phyloP scores from a whole-genome alignment of 2,797 vertebrate species.

The Percopsis omiscomaycus region DNA sequence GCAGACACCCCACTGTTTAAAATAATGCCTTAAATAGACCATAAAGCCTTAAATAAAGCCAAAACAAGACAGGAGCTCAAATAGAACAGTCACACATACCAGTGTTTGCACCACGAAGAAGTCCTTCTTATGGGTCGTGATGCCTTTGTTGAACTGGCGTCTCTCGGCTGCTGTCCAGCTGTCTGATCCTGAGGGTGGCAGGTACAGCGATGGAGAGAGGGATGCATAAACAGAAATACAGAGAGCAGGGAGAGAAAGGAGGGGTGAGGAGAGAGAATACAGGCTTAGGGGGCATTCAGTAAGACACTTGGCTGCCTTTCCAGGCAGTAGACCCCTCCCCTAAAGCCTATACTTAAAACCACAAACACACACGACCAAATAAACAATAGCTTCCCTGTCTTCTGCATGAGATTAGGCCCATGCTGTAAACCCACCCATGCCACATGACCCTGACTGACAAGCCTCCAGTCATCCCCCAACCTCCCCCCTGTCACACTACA shows the following conservation, averaged over 20 bases:
- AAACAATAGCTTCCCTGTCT: slow-evolving; percentile 76
- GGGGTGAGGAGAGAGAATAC: not conserved
- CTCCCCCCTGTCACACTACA: slow-evolving; percentile 15
- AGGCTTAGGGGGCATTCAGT: not conserved
- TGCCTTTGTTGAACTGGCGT: slow-evolving; percentile 94
- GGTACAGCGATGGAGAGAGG: not conserved
- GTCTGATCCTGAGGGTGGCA: slow-evolving; percentile 85
- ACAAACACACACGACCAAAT: slow-evolving; percentile 47
- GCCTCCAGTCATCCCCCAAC: slow-evolving; percentile 51
- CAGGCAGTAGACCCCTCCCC: slow-evolving; percentile 26
- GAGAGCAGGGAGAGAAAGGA: slow-evolving; percentile 20
- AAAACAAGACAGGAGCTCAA: no score
- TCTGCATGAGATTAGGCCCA: slow-evolving; percentile 72
- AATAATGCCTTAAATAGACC: no score
- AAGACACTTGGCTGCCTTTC: slow-evolving; percentile 3
- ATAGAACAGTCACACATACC: slow-evolving; percentile 61
- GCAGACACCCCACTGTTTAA: no score
- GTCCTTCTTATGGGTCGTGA: slow-evolving; percentile 93
- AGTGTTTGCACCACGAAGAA: slow-evolving; percentile 98
- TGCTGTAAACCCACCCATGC: slow-evolving; percentile 54
- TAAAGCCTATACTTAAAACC: slow-evolving; percentile 30
- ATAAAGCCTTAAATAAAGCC: no score
- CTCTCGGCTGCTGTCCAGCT: slow-evolving; percentile 89
- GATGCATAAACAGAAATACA: slow-evolving; percentile 1
- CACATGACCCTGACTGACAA: slow-evolving; percentile 66